Evolutionary conservation across 2,888 invertebrate genomes (phyloP), one percentile per base, ranked within the genome.

Genomic region (Caenorhabditis auriculariae): DNA sequence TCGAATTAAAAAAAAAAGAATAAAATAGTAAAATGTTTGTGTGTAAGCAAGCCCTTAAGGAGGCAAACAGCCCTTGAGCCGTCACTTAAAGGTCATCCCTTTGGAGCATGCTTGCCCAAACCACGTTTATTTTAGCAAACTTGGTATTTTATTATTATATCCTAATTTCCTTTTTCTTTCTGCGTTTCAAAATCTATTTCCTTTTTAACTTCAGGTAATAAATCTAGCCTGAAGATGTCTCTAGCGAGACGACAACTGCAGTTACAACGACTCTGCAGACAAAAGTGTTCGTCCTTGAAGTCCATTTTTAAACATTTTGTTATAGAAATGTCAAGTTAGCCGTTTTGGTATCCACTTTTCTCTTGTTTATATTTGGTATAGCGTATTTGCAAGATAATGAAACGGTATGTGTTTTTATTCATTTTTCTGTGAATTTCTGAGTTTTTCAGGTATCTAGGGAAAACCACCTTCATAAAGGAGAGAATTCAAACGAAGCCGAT

Each of bases 201-300:
- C n/a, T n/a, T n/a, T n/a, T n/a, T n/a, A n/a, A n/a, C n/a, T n/a
- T n/a, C n/a, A n/a, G n/a, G n/a, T n/a, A n/a, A n/a, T n/a, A n/a
- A n/a, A n/a, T n/a, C n/a, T n/a, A n/a, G n/a, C n/a, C n/a, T n/a
- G n/a, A 41, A n/a, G 26, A 72, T 76, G 72, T 66, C 75, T 24
- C 55, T 72, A 35, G 72, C 68, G 49, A 47, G 77, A 21, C 67
- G 64, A 42, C 63, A 64, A 42, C 63, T 75, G 28, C 75, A 76
- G 55, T 35, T 70, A 17, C 69, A 69, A 28, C 44, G 77, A 35
- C 52, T 72, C 29, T 69, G 72, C 52, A 61, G 75, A 29, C 71
- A 69, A 58, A 67, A 72, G 76, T 75, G 28, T 21, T 44, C 19
- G 27, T 7, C 17, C 9, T 6, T 29, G 23, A 15, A 35, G 15